Evolutionary conservation across 2,797 vertebrate genomes (phyloP).

Genomic region (Oryzias dopingdopingensis): DNA sequence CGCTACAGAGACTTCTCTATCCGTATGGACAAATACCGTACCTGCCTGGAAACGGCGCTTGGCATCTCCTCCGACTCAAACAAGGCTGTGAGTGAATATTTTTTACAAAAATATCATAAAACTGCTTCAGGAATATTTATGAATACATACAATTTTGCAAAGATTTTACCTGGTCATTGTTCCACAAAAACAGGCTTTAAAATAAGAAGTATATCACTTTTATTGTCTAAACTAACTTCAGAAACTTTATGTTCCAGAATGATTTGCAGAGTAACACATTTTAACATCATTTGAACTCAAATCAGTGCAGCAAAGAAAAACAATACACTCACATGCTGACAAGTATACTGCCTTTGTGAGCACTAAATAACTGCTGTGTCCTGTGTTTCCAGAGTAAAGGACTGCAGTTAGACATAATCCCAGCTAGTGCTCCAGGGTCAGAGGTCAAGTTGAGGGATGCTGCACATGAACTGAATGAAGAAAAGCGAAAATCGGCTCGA

Average conservation of each 20-base stretch:
- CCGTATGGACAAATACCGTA: conserved; percentile 99
- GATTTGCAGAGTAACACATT: no score
- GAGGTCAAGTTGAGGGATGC: conserved; percentile 97
- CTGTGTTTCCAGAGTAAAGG: conserved; percentile 88
- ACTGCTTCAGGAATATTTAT: background rate
- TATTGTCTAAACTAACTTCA: background rate
- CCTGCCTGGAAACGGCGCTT: conserved; percentile 92
- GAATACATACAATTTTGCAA: no score
- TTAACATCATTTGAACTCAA: conserved; percentile 2
- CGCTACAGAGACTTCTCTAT: conserved; percentile 98
- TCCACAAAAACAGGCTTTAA: background rate
- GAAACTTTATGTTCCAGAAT: conserved; percentile 2
- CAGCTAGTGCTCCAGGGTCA: conserved; percentile 91
- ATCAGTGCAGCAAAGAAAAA: conserved; percentile 25
- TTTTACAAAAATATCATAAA: background rate
- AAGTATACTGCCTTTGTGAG: conserved; percentile 1
- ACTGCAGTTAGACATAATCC: conserved; percentile 95
- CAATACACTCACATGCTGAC: conserved; percentile 16
- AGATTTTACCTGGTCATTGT: no score
- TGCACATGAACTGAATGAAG: conserved; percentile 95
- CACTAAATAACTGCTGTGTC: conserved; percentile 22
- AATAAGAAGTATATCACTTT: conserved; percentile 2
- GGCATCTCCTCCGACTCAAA: conserved; percentile 97
- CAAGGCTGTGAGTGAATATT: conserved; percentile 84
- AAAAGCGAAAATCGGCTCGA: conserved; percentile 95